These are phyloP conservation scores for Laothoe populi DNA, from an alignment of 2,888 invertebrate species.

Conservation along the genomic window DNA sequence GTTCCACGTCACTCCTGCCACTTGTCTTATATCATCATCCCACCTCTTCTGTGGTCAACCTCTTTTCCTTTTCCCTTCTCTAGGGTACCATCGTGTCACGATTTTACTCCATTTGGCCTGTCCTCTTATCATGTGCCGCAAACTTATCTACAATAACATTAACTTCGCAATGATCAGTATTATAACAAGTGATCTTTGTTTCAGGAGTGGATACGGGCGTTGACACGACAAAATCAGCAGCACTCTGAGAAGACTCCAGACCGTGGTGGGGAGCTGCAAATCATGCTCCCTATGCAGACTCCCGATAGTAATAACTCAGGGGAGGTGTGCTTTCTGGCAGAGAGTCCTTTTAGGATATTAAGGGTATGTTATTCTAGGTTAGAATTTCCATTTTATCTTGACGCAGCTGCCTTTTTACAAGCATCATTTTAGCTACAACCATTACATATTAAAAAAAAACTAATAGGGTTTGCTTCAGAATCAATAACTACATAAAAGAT, in stretches of 20 bases:
- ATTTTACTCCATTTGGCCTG: too few relatives aligned
- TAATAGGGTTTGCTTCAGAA: too few relatives aligned
- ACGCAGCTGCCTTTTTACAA: background rate
- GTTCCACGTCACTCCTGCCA: too few relatives aligned
- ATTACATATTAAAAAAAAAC: too few relatives aligned
- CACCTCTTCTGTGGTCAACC: too few relatives aligned
- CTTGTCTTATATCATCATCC: too few relatives aligned
- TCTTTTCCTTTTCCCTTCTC: too few relatives aligned
- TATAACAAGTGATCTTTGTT: constrained; percentile 29
- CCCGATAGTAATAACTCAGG: constrained; percentile 62
- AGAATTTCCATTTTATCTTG: background rate
- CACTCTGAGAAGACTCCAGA: constrained; percentile 57
- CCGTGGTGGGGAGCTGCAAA: constrained; percentile 80
- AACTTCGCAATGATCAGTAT: too few relatives aligned
- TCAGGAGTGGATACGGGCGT: constrained; percentile 77
- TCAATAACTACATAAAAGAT: background rate
- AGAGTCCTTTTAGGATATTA: constrained; percentile 90
- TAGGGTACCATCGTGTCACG: too few relatives aligned
- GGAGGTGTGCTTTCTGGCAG: constrained; percentile 89
- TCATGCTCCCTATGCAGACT: constrained; percentile 77
- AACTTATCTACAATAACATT: too few relatives aligned
- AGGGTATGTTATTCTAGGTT: constrained; percentile 73
- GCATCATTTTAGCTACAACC: background rate
- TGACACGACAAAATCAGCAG: constrained; percentile 57
- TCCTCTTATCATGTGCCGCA: too few relatives aligned